phyloP scores from a whole-genome alignment of 1,140 invertebrate species.

The Hyphantria cunea region DNA sequence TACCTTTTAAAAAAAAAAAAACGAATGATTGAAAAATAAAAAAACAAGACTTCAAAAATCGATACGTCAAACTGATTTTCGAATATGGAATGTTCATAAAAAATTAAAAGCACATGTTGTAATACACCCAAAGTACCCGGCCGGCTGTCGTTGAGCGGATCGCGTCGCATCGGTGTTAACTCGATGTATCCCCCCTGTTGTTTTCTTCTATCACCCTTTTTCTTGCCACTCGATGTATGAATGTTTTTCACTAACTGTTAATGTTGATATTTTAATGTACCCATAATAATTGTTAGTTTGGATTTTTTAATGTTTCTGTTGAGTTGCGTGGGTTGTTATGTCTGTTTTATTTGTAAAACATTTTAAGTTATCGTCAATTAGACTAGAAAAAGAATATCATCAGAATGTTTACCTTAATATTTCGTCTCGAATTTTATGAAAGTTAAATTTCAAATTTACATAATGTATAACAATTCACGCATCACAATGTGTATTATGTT shows the following conservation, averaged over 20 bases:
- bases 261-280: conserved; percentile 70
- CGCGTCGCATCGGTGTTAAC: conserved; percentile 74
- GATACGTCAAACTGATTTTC: neutral
- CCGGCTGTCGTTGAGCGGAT: conserved; percentile 56
- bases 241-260: conserved; percentile 81
- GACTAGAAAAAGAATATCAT: too few relatives aligned
- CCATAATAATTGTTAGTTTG: conserved; percentile 53
- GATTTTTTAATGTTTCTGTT: conserved; percentile 33
- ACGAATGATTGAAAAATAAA: neutral
- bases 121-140: conserved; percentile 71
- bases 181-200: conserved; percentile 72
- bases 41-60: neutral
- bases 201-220: conserved; percentile 78
- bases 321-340: conserved; percentile 4
- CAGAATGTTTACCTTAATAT: too few relatives aligned
- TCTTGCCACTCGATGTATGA: conserved; percentile 78
- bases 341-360: conserved; percentile 5
- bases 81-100: conserved; percentile 1
- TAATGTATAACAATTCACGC: conserved; percentile 19
- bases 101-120: conserved; percentile 26
- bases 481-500: conserved; percentile 21
- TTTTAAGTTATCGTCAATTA: neutral
- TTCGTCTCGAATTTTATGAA: too few relatives aligned
- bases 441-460: neutral
- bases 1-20: neutral